Conservation (phyloP, 2,113 vertebrate genomes). For the Ageneiosus marmoratus region DNA sequence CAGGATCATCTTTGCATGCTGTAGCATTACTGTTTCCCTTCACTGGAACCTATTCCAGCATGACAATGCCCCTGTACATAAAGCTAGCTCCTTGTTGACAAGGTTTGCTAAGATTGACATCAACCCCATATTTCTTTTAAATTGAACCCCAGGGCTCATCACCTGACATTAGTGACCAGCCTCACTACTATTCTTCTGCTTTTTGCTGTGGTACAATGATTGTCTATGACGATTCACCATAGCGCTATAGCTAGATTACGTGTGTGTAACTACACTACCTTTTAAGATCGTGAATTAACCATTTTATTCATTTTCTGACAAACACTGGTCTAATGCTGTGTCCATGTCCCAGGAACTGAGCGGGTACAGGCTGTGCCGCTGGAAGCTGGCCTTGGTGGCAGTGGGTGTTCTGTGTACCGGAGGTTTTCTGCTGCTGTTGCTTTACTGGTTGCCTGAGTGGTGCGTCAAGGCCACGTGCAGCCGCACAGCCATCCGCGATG, state of each 20-base stretch:
- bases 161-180: too few species aligned
- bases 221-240: neutral
- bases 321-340: neutral
- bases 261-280: neutral
- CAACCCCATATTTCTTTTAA: too few species aligned
- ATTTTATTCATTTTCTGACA: neutral
- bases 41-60: too few species aligned
- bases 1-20: too few species aligned
- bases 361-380: slow-evolving; percentile 86
- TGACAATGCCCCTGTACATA: too few species aligned
- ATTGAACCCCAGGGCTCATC: too few species aligned
- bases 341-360: slow-evolving; percentile 80
- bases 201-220: neutral
- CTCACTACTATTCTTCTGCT: too few species aligned
- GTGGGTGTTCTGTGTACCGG: slow-evolving; percentile 86
- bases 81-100: too few species aligned
- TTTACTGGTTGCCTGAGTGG: slow-evolving; percentile 99
- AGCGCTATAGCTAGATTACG: too few species aligned
- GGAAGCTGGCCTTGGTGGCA: slow-evolving; percentile 85
- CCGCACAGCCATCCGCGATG: slow-evolving; percentile 79
- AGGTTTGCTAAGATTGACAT: too few species aligned
- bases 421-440: slow-evolving; percentile 93
- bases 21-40: too few species aligned
- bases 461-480: slow-evolving; percentile 89
- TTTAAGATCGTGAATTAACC: neutral